Percentiles rank a stretch among this genome's conserved stretches.
Evolutionary conservation across 2,888 invertebrate genomes (phyloP).

Genomic region (Dastarcus helophoroides): DNA sequence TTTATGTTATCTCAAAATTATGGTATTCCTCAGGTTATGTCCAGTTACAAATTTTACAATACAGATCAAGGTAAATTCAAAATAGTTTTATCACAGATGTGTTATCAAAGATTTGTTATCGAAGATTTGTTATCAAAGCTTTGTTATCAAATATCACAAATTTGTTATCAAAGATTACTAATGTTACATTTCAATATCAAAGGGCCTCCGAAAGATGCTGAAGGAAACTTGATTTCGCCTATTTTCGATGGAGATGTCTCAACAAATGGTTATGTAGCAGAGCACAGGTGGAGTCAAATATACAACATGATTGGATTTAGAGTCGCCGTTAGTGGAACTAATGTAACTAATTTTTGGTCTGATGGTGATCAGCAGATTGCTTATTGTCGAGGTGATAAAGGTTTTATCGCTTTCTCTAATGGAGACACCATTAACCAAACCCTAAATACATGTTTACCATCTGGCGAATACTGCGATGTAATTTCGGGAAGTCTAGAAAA

Average conservation of each 20-base stretch:
- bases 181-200: too few relatives aligned
- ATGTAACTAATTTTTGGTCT: constrained; percentile 64
- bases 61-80: constrained; percentile 48
- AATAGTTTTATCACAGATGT: too few relatives aligned
- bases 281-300: constrained; percentile 77
- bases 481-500: constrained; percentile 53
- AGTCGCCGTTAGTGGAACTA: constrained; percentile 42
- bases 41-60: constrained; percentile 59
- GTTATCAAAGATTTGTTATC: too few relatives aligned
- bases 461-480: constrained; percentile 75
- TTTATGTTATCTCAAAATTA: constrained; percentile 78
- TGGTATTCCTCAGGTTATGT: constrained; percentile 65
- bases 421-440: constrained; percentile 46
- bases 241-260: constrained; percentile 49
- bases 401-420: constrained; percentile 65
- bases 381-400: constrained; percentile 59
- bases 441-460: constrained; percentile 57
- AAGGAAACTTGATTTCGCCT: constrained; percentile 52
- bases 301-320: constrained; percentile 68
- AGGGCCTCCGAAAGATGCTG: constrained; percentile 59
- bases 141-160: too few relatives aligned
- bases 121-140: too few relatives aligned
- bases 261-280: constrained; percentile 66
- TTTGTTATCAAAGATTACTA: too few relatives aligned
- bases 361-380: constrained; percentile 72